A percentile compares a stretch with the other conserved stretches of the same genome.
These are phyloP conservation scores for Cyrtorhinus lividipennis DNA, from an alignment of 1,140 invertebrate genomes.

Conservation along the genomic window DNA sequence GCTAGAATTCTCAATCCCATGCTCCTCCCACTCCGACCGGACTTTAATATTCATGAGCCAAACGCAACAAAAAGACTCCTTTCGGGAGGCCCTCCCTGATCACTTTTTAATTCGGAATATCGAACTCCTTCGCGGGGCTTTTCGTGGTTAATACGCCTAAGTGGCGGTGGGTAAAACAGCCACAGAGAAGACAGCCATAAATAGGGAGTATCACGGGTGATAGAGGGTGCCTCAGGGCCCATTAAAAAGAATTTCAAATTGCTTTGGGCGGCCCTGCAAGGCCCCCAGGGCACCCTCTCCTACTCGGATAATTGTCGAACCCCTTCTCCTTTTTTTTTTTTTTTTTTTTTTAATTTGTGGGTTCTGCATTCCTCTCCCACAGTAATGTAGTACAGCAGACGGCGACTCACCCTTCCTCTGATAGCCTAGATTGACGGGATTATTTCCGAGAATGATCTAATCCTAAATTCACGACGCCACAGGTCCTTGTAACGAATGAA, in stretches of 20 bases:
- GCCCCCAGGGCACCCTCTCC: not conserved
- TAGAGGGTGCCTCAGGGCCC: not conserved
- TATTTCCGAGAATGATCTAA: too few relatives aligned
- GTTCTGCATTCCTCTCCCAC: not conserved
- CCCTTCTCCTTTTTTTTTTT: not conserved
- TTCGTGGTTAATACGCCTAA: not conserved
- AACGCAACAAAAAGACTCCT: not conserved
- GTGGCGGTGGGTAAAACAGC: not conserved
- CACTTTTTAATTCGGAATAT: constrained; percentile 7
- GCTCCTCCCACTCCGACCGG: not conserved
- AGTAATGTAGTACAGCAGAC: not conserved
- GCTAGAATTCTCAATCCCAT: not conserved
- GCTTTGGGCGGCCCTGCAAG: constrained; percentile 4
- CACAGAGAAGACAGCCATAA: not conserved
- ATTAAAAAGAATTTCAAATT: constrained; percentile 7
- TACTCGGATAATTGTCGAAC: not conserved
- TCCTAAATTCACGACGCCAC: too few relatives aligned
- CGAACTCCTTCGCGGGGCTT: not conserved
- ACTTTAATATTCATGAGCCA: not conserved
- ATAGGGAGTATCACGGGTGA: constrained; percentile 5
- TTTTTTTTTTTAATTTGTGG: constrained; percentile 3
- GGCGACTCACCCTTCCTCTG: too few relatives aligned
- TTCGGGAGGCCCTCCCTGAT: not conserved
- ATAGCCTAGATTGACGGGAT: too few relatives aligned
- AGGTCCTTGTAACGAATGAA: too few relatives aligned